Base-by-base conservation (phyloP, 53 echinoderm and acorn worm species). In the Paracentrotus lividus region DNA sequence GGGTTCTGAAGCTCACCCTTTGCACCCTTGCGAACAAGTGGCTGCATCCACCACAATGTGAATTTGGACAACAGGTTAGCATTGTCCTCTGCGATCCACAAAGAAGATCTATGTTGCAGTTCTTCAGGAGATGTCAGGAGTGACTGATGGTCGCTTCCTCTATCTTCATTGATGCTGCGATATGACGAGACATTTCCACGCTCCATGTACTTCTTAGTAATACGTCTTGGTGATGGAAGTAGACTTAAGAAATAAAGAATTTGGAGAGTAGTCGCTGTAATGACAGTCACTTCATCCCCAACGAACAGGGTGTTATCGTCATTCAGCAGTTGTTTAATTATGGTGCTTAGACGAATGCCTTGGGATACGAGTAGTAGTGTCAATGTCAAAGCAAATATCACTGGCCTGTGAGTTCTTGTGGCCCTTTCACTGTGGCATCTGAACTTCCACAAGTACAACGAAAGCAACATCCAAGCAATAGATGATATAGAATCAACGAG, bases 21-120 rank as follows among this genome's bases (percentile, higher is more conserved):
- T 5, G 98, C 97, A 29, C 97, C 98, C 69, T 96, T 94, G 23
- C 66, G 84, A 96, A 98, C 96, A 76, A 98, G 51, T 9, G 97
- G 95, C 68, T 97, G 90, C 38, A 96, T 94, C 98, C 98, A 98
- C 95, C 92, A 97, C 40, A 97, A 88, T 21, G 95, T 75, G 12
- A 94, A 42, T 65, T 92, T 96, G 31, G 98, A 98, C 1, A 96
- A 61, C 53, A 95, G 36, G 59, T 84, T 96, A 18, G 95, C 95
- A 33, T 97, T 94, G 55, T 15, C 16, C 77, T 95, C 98, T 36
- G 98, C 98, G 38, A 96, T 85, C 2, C 98, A 96, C 33, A 97
- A 95, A 77, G 90, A 69, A 45, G 85, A 75, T 16, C 55, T 7
- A 1, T 55, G 13, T 14, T 2, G 13, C 55, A 55, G 13, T 27